Percentiles rank a stretch among this genome's conserved stretches.
Evolutionary conservation across 1,140 invertebrate genomes (phyloP).

Genomic region (Diorhabda elongata): DNA sequence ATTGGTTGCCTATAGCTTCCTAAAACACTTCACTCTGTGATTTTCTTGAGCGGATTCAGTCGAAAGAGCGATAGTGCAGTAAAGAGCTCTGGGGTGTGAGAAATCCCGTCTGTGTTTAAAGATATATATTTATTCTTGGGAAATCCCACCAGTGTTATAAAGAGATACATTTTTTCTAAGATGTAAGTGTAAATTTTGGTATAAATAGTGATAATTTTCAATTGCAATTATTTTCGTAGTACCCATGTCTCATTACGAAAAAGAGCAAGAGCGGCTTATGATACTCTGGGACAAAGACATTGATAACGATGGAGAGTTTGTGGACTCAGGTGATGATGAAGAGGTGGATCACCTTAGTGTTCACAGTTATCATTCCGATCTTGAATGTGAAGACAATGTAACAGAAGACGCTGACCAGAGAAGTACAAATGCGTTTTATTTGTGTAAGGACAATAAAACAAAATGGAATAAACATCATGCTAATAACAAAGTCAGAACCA

Average conservation of each 20-base stretch:
- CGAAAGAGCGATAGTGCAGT: no score
- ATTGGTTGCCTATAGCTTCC: no score
- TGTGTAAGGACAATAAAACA: conserved; percentile 17
- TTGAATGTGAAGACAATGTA: not conserved
- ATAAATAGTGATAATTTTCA: no score
- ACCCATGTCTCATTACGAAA: not conserved
- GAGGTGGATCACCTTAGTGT: conserved; percentile 6
- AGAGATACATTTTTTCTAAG: no score
- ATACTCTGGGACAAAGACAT: not conserved
- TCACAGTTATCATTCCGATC: conserved; percentile 5
- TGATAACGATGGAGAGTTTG: not conserved
- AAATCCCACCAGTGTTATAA: no score
- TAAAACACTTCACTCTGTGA: no score
- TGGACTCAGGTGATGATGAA: not conserved
- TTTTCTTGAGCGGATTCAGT: no score
- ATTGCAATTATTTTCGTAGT: no score
- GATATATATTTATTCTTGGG: no score
- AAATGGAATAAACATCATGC: conserved; percentile 19
- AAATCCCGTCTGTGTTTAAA: no score
- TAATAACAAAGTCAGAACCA: conserved; percentile 18
- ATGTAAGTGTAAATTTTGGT: no score
- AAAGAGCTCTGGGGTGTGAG: no score
- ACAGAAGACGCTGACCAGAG: not conserved
- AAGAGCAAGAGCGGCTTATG: conserved; percentile 4
- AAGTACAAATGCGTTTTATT: not conserved